A percentile compares a stretch with the other conserved stretches of the same genome.
Conservation (phyloP, 2,797 vertebrate genomes). For the Hafferia zeledoni region DNA sequence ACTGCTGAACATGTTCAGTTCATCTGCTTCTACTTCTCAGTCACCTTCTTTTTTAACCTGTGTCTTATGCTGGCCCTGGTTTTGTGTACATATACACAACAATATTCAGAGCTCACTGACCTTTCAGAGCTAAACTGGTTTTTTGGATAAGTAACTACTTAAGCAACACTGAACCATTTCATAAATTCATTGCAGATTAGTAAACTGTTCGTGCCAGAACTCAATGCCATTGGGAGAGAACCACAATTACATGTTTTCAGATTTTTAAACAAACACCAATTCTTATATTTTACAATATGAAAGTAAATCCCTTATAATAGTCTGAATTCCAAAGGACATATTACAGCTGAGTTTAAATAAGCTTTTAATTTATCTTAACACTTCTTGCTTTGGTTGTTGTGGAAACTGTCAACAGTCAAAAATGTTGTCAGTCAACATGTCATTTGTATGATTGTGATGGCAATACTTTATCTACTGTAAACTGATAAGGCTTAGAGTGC, state of each 20-base stretch:
- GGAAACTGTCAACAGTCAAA: background rate
- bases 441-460: background rate
- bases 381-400: background rate
- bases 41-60: background rate
- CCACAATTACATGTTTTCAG: background rate
- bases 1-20: background rate
- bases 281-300: background rate
- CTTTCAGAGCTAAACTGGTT: background rate
- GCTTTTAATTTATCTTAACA: background rate
- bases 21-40: background rate
- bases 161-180: background rate
- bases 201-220: background rate
- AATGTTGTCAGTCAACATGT: background rate
- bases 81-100: background rate
- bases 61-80: background rate
- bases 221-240: rapidly evolving
- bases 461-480: background rate
- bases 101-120: background rate
- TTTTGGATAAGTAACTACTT: background rate
- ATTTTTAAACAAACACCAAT: background rate
- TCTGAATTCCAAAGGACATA: background rate
- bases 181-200: background rate
- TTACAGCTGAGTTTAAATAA: background rate
- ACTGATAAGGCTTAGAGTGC: background rate
- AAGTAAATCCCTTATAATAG: background rate